Percentiles rank a stretch among this genome's conserved stretches.
Evolutionary conservation across 2,113 vertebrate genomes (phyloP).

Genomic region (Esox niger): DNA sequence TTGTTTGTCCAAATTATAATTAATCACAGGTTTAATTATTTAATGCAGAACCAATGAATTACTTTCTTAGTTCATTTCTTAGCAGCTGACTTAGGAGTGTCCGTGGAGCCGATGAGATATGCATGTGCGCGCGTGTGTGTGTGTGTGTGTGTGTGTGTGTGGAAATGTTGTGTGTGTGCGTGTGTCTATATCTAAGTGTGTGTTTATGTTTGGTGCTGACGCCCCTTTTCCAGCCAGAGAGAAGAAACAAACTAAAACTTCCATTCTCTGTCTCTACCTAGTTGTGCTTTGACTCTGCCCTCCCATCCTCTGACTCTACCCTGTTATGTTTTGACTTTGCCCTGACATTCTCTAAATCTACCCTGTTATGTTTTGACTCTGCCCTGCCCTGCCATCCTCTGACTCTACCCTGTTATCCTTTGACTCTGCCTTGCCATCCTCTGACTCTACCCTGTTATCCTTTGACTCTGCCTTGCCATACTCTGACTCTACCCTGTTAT

Average conservation of each 20-base stretch:
- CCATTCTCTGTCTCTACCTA: no score
- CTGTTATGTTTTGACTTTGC: no score
- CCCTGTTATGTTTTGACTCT: no score
- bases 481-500: no score
- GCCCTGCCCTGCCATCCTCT: no score
- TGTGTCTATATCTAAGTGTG: background rate
- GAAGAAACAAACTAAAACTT: conserved; percentile 3
- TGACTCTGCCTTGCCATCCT: conserved; percentile 13
- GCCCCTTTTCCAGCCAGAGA: background rate
- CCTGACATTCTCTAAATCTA: no score
- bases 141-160: background rate
- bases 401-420: conserved; percentile 11
- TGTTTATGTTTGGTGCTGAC: background rate
- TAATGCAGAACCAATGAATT: conserved; percentile 36
- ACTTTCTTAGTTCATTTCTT: conserved; percentile 47
- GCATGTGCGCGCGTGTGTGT: conserved; percentile 4
- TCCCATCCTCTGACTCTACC: no score
- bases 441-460: conserved; percentile 12
- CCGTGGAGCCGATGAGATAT: conserved; percentile 27
- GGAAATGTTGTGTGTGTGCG: background rate
- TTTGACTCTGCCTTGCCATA: conserved; percentile 12
- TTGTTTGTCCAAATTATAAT: conserved; percentile 63
- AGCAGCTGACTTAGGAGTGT: conserved; percentile 44
- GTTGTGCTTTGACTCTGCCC: conserved; percentile 13
- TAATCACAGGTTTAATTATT: conserved; percentile 66